Evolutionary conservation across 2,888 invertebrate genomes (phyloP).

Genomic region (Notodonta dromedarius): DNA sequence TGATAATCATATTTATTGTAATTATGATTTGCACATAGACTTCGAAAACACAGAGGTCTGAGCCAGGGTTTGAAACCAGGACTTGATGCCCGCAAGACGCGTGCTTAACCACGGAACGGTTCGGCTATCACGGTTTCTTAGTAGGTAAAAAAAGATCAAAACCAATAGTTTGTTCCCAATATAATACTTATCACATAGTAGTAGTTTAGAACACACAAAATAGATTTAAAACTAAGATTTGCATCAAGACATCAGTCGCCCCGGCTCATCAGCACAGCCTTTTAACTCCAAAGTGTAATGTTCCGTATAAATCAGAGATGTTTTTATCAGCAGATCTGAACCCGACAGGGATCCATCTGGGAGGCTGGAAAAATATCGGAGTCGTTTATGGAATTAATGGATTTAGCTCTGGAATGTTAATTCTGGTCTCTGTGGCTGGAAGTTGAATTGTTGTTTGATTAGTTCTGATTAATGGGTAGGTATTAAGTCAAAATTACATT

Average conservation of each 20-base stretch:
- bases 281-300: conserved; percentile 34
- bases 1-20: too few species aligned
- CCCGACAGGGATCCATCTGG: conserved; percentile 39
- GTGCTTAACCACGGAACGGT: too few species aligned
- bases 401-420: conserved; percentile 35
- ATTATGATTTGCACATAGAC: too few species aligned
- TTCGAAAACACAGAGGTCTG: too few species aligned
- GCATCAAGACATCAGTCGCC: conserved; percentile 15
- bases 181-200: too few species aligned
- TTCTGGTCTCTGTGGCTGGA: conserved; percentile 30
- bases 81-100: too few species aligned
- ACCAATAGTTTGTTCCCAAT: too few species aligned
- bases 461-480: neutral
- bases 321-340: conserved; percentile 44
- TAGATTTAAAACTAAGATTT: neutral
- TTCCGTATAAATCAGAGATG: conserved; percentile 45
- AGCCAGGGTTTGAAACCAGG: too few species aligned
- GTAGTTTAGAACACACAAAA: neutral
- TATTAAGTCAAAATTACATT: too few species aligned
- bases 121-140: too few species aligned
- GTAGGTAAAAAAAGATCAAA: too few species aligned
- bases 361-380: conserved; percentile 36
- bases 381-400: conserved; percentile 42
- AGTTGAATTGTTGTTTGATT: conserved; percentile 14
- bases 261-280: conserved; percentile 17